phyloP scores from a whole-genome alignment of 1,140 invertebrate genomes.

The Anadara kagoshimensis region DNA sequence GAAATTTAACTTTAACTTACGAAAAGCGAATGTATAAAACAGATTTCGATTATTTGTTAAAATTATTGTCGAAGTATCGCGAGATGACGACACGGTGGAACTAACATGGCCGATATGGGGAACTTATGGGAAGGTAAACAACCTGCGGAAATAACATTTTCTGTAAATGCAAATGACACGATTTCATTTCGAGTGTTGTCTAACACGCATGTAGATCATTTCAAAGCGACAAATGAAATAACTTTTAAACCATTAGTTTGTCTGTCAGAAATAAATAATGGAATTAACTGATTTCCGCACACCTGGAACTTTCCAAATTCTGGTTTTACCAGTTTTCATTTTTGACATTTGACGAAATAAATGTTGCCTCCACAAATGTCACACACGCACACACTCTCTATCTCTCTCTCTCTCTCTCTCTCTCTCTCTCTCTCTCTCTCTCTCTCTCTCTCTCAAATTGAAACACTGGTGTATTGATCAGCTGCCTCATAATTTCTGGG shows the following conservation, averaged over 20 bases:
- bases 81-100: conserved; percentile 58
- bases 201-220: neutral
- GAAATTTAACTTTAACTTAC: too few relatives aligned
- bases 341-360: too few relatives aligned
- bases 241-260: neutral
- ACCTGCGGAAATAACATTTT: neutral
- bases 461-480: too few relatives aligned
- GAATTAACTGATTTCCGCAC: neutral
- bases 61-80: conserved; percentile 10
- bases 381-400: too few relatives aligned
- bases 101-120: conserved; percentile 65
- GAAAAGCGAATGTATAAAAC: too few relatives aligned
- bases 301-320: neutral
- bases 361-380: too few relatives aligned
- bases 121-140: conserved; percentile 61
- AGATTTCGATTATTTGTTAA: too few relatives aligned
- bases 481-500: too few relatives aligned
- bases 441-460: too few relatives aligned
- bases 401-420: too few relatives aligned
- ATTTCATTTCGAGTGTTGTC: neutral
- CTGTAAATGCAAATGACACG: neutral
- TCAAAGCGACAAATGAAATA: neutral
- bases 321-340: too few relatives aligned
- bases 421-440: too few relatives aligned
- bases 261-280: neutral